Conservation (phyloP, 1,140 invertebrate species). For the Teleogryllus occipitalis region DNA sequence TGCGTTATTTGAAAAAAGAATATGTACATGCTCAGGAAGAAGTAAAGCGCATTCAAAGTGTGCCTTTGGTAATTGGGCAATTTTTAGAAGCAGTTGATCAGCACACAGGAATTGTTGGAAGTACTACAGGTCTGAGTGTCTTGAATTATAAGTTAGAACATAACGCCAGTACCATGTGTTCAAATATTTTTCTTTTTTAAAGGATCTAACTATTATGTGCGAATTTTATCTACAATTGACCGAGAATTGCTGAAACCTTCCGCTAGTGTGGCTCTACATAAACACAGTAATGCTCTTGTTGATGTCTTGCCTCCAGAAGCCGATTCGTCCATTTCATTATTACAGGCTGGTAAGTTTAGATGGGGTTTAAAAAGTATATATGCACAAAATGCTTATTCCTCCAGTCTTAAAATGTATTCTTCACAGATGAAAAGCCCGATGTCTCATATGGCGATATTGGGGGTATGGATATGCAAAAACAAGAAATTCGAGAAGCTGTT, state of each 20-base stretch:
- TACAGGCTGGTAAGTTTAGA: constrained; percentile 63
- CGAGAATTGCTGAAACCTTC: constrained; percentile 92
- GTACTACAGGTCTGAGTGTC: constrained; percentile 54
- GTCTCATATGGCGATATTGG: constrained; percentile 96
- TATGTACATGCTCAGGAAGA: constrained; percentile 96
- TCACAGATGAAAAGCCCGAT: constrained; percentile 93
- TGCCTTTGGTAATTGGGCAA: constrained; percentile 94
- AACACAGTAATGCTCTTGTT: constrained; percentile 95
- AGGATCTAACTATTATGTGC: constrained; percentile 95
- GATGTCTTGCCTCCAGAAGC: constrained; percentile 96
- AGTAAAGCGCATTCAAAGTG: constrained; percentile 95
- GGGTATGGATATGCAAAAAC: constrained; percentile 99
- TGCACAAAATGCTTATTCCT: neutral
- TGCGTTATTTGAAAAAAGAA: constrained; percentile 94
- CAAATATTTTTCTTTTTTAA: neutral
- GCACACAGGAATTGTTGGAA: constrained; percentile 89
- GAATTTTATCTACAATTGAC: constrained; percentile 91
- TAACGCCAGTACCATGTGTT: neutral
- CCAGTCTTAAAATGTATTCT: neutral
- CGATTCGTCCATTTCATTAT: constrained; percentile 93
- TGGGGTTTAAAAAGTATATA: neutral
- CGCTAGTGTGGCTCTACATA: constrained; percentile 92
- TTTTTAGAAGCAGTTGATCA: constrained; percentile 97
- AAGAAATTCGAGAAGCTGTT: constrained; percentile 97
- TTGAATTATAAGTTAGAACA: no score